Evolutionary conservation across 2,888 invertebrate species (phyloP), one percentile per base, ranked within the genome.

Genomic region (Conchocele bisecta): DNA sequence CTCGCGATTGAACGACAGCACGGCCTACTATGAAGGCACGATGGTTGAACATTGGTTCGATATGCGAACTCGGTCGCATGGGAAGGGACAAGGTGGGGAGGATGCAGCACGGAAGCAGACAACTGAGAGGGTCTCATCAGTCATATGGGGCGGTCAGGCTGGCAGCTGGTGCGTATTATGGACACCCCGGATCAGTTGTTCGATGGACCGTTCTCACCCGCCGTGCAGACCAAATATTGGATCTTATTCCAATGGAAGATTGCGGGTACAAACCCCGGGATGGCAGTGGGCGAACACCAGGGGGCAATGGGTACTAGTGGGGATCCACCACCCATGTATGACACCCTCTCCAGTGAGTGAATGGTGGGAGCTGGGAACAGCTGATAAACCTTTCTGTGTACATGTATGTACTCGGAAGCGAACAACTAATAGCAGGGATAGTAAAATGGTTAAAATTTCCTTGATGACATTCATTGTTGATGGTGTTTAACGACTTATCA

Each of bases 111-210:
- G 1, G 35, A 39, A 3, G 44, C 57, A 37, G 31, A 63, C 2
- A 80, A 83, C 50, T 88, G 87, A 87, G 80, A 85, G 17, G 79
- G 81, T 3, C 61, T 83, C 5, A 73, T 87, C n/a, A 81, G 80
- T 7, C 81, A 81, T 6, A 83, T 86, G 82, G 88, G 87, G 6
- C 68, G 70, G 28, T 65, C 65, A 11, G 88, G 88, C n/a, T 88
- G 88, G 88, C 86, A 88, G 64, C 61, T 88, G 35, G 84, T 86
- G 7, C 78, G 81, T 44, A 74, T 81, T 20, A 50, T 85, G 15
- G 77, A 83, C 53, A 85, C 83, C 0, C 80, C 81, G 9, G 82
- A 83, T 24, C 39, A 44, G 6, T 35, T 42, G 15, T 48, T 50
- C 13, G 39, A 63, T 17, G 54, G 48, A 2, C 54, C 41, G 1